These are phyloP conservation scores for Cinara cedri DNA, from an alignment of 2,888 invertebrate species.

Conservation along the genomic window DNA sequence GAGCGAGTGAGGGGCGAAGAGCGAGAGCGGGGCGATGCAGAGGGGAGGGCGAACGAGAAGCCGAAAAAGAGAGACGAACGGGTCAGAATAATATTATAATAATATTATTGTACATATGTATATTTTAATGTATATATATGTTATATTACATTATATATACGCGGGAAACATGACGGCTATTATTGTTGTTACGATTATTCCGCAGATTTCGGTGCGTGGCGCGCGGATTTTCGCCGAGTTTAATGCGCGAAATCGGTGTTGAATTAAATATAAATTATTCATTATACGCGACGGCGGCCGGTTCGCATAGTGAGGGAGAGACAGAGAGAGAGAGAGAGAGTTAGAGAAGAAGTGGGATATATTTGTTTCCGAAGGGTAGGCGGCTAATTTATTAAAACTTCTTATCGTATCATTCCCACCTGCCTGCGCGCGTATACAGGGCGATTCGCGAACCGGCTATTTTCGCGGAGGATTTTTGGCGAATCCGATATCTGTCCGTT, in stretches of 20 bases:
- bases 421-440: no score
- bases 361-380: neutral
- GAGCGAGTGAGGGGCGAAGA: neutral
- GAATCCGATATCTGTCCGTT: no score
- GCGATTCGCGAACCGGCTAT: no score
- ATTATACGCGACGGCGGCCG: neutral
- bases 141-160: constrained; percentile 43
- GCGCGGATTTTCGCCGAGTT: constrained; percentile 15
- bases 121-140: neutral
- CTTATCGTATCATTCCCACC: no score
- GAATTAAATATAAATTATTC: constrained; percentile 12
- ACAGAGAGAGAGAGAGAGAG: neutral
- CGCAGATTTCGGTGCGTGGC: constrained; percentile 13
- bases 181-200: constrained; percentile 42
- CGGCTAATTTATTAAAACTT: neutral
- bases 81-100: no score
- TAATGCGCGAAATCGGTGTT: neutral
- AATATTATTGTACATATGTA: no score
- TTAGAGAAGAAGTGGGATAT: neutral
- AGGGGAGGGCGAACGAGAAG: no score
- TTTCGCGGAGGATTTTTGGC: no score
- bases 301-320: neutral
- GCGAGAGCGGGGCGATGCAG: no score
- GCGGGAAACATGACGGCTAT: constrained; percentile 42
- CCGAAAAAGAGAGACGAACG: no score